phyloP scores from a whole-genome alignment of 2,113 vertebrate species.

The Hyperopisus bebe region DNA sequence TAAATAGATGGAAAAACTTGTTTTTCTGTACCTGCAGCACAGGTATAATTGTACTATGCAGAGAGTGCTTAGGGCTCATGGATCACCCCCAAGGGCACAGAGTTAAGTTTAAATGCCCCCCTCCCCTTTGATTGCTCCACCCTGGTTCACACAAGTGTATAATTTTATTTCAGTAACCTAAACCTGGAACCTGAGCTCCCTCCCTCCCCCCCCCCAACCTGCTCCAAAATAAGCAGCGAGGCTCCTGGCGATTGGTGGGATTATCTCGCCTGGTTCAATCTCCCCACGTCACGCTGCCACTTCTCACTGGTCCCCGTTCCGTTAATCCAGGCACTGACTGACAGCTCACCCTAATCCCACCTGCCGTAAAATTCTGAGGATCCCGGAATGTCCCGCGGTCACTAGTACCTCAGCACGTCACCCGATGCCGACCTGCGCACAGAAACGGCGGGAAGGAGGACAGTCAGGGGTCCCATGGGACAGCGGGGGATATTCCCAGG shows the following conservation, averaged over 20 bases:
- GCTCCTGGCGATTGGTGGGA: not conserved
- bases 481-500: not conserved
- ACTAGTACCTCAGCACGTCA: not conserved
- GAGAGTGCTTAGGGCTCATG: not conserved
- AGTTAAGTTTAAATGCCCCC: not conserved
- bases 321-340: not conserved
- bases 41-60: not conserved
- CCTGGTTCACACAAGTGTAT: conserved; percentile 4
- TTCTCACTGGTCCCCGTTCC: not conserved
- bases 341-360: not conserved
- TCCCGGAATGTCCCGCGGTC: not conserved
- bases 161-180: not conserved
- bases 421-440: not conserved
- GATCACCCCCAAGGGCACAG: not conserved
- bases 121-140: not conserved
- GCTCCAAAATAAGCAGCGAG: not conserved
- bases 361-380: not conserved
- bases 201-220: not conserved
- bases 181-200: not conserved
- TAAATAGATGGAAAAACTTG: not conserved
- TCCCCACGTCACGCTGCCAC: not conserved
- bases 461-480: not conserved
- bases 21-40: not conserved
- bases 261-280: not conserved
- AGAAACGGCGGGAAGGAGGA: not conserved